Evolutionary conservation across 2,113 vertebrate species (phyloP).

Genomic region (Protomyctophum bolini): DNA sequence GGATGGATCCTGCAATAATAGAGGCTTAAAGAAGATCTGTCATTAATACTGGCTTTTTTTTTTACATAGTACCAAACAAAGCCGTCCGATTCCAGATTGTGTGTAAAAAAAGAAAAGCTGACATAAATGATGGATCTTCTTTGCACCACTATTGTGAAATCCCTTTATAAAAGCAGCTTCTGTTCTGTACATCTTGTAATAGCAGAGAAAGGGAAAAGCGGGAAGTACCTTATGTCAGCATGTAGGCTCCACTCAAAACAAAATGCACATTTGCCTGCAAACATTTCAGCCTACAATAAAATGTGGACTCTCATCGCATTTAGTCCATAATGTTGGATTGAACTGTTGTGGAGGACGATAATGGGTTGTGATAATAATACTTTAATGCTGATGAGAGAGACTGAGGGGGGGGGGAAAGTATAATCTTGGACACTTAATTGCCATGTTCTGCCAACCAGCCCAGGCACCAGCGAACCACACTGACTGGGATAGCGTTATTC

Average conservation of each 20-base stretch:
- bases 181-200: constrained; percentile 12
- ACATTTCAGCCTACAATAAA: constrained; percentile 30
- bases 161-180: no score
- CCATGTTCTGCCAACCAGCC: constrained; percentile 24
- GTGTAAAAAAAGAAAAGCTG: no score
- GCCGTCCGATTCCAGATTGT: no score
- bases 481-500: constrained; percentile 36
- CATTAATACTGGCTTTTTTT: no score
- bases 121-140: no score
- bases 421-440: constrained; percentile 48
- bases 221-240: neutral
- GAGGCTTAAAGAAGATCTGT: no score
- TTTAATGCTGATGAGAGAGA: constrained; percentile 42
- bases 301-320: constrained; percentile 20
- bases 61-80: no score
- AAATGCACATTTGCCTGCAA: constrained; percentile 13
- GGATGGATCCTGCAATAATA: no score
- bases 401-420: constrained; percentile 45
- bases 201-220: constrained; percentile 21
- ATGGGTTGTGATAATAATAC: constrained; percentile 46
- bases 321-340: neutral
- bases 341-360: constrained; percentile 26
- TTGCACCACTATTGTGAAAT: no score
- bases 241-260: constrained; percentile 23
- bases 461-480: constrained; percentile 30